Evolutionary conservation across 1,140 invertebrate species (phyloP), one percentile per base, ranked within the genome.

Genomic region (Dinothrombium tinctorium): DNA sequence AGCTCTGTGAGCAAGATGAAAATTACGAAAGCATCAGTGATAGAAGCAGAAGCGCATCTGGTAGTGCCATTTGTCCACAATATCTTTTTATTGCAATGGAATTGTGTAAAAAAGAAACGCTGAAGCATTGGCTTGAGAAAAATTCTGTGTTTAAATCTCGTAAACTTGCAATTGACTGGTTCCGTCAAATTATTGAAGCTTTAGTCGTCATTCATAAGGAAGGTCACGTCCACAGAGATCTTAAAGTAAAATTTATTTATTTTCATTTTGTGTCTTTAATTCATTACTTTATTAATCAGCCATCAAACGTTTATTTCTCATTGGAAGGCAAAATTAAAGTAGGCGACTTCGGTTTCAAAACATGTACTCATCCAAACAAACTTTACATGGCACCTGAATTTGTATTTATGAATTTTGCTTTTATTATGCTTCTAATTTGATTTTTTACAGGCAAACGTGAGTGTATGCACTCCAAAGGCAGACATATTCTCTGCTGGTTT

Each of bases 361-460:
- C 73, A 4, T 76, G 78, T 63, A 63, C 67, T 15, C 51, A 56
- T 36, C 50, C 49, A n/a, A 96, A 89, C 0, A 72, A 78, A 28
- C 60, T 94, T 1, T 98, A 98, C 56, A 95, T 95, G 87, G 90
- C 84, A 42, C 89, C 87, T 20, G 90, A 98, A 59, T 87, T 94
- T 62, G 67, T 69, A 52, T 45, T 35, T n/a, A n/a, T n/a, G n/a
- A n/a, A n/a, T n/a, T n/a, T n/a, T n/a, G n/a, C n/a, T n/a, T n/a
- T n/a, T n/a, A n/a, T n/a, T n/a, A n/a, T n/a, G n/a, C n/a, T n/a
- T n/a, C n/a, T n/a, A n/a, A n/a, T n/a, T n/a, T n/a, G n/a, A n/a
- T n/a, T n/a, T n/a, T n/a, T n/a, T n/a, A n/a, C n/a, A n/a, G n/a
- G n/a, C n/a, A n/a, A n/a, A n/a, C n/a, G n/a, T n/a, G n/a, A n/a